phyloP scores from a whole-genome alignment of 1,140 invertebrate genomes.

The Hesperophylax magnus region DNA sequence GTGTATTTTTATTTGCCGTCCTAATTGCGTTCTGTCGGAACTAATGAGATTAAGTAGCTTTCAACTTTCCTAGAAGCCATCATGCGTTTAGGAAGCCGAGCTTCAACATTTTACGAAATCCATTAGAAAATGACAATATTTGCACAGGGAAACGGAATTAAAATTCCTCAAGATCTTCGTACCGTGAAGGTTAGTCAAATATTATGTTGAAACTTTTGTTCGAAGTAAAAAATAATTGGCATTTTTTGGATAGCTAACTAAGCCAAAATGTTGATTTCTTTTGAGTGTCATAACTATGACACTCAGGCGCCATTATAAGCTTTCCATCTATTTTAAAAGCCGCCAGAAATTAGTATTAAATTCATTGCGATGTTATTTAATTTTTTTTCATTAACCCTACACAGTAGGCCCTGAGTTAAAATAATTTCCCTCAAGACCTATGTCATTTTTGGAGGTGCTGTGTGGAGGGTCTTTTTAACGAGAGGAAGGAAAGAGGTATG shows the following conservation, averaged over 20 bases:
- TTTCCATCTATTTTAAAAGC: too few relatives aligned
- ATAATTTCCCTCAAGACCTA: too few relatives aligned
- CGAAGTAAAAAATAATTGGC: neutral
- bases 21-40: neutral
- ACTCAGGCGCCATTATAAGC: too few relatives aligned
- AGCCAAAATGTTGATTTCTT: too few relatives aligned
- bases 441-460: too few relatives aligned
- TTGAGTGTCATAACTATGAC: too few relatives aligned
- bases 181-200: neutral
- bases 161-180: neutral
- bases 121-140: conserved; percentile 4
- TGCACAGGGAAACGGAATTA: neutral
- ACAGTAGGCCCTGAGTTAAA: too few relatives aligned
- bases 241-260: neutral
- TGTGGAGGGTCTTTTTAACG: too few relatives aligned
- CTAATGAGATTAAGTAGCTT: conserved; percentile 11
- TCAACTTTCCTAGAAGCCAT: neutral
- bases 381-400: too few relatives aligned
- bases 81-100: neutral
- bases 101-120: neutral
- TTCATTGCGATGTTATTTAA: too few relatives aligned
- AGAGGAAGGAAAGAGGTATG: too few relatives aligned
- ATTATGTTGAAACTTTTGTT: neutral
- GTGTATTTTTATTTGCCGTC: neutral
- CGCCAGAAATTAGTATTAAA: too few relatives aligned